Percentiles rank a stretch among this genome's conserved stretches.
Conservation (phyloP, 2,888 invertebrate genomes). For the Meandrusa payeni region DNA sequence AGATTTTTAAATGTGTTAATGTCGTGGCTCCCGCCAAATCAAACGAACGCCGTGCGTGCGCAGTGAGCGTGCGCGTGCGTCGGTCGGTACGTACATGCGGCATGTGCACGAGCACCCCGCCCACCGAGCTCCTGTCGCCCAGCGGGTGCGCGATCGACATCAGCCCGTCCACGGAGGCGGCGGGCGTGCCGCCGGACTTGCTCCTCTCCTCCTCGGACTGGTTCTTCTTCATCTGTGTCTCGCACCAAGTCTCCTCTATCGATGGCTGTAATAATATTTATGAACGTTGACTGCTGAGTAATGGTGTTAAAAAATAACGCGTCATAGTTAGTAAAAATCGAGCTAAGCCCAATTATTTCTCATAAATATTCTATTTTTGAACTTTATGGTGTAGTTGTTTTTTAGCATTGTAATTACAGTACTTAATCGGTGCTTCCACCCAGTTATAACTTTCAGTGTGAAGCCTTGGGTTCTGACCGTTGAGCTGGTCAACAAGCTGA, state of each 20-base stretch:
- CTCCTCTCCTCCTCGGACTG: conserved; percentile 83
- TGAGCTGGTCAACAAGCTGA: too few species aligned
- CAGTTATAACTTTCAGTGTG: too few species aligned
- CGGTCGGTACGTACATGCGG: conserved; percentile 87
- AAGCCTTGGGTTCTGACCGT: too few species aligned
- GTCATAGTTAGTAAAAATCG: too few species aligned
- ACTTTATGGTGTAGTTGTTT: too few species aligned
- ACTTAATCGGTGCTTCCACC: too few species aligned
- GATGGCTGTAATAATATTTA: conserved; percentile 39
- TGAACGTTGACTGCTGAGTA: too few species aligned
- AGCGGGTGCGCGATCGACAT: conserved; percentile 60
- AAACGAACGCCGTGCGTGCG: conserved; percentile 8
- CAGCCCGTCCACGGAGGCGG: conserved; percentile 44
- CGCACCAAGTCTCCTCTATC: conserved; percentile 85
- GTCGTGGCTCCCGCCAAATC: conserved; percentile 20
- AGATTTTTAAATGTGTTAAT: too few species aligned
- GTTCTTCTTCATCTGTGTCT: conserved; percentile 76
- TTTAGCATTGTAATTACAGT: too few species aligned
- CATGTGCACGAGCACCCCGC: conserved; percentile 94
- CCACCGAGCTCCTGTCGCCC: conserved; percentile 87
- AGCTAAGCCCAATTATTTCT: too few species aligned
- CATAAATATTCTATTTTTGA: too few species aligned
- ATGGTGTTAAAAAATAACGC: too few species aligned
- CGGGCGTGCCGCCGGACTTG: conserved; percentile 47
- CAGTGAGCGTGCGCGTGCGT: background rate